Evolutionary conservation across 1,140 invertebrate genomes (phyloP).

Genomic region (Spodoptera litura): DNA sequence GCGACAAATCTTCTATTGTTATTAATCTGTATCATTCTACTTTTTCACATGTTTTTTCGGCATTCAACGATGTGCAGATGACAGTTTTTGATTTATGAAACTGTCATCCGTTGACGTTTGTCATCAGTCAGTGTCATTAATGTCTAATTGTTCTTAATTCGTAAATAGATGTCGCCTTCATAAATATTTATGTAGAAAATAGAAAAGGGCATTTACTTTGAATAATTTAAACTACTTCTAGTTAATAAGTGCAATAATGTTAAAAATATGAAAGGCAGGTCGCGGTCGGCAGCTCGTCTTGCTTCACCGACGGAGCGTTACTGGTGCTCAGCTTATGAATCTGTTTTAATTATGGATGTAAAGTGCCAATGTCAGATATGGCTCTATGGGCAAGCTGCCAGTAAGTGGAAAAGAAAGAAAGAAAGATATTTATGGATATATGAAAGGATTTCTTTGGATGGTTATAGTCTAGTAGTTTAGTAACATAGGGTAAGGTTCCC

Average conservation of each 20-base stretch:
- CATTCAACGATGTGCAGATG: too few species aligned
- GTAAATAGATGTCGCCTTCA: too few species aligned
- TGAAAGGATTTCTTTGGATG: background rate
- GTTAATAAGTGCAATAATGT: conserved; percentile 8
- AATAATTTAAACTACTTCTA: background rate
- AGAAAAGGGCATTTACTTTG: background rate
- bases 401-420: background rate
- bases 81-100: too few species aligned
- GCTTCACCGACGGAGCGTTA: conserved; percentile 69
- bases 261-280: conserved; percentile 51
- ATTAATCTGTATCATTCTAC: too few species aligned
- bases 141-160: too few species aligned
- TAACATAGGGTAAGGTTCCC: too few species aligned
- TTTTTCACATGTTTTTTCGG: too few species aligned
- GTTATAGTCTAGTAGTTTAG: too few species aligned
- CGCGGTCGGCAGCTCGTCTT: conserved; percentile 68
- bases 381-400: background rate
- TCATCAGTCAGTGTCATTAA: too few species aligned
- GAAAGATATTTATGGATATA: background rate
- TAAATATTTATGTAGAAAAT: too few species aligned
- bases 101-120: too few species aligned
- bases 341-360: conserved; percentile 13
- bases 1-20: too few species aligned
- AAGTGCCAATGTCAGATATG: conserved; percentile 12
- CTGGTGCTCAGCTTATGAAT: conserved; percentile 18